Conservation (phyloP, 2,113 vertebrate species). For the Psittacula cyanocephala region DNA sequence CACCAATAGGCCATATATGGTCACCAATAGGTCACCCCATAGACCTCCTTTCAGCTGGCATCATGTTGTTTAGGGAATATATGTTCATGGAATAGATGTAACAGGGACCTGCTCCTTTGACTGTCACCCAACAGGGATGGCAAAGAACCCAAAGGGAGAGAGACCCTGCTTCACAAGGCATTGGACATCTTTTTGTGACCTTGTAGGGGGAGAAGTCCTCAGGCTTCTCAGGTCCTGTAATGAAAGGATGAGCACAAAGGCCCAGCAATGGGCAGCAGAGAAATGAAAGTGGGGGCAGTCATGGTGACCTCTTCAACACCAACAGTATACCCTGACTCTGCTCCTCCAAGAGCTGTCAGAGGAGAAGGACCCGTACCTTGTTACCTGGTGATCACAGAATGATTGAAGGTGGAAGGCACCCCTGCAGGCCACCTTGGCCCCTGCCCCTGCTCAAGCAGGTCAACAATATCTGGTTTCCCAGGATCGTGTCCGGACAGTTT, state of each 20-base stretch:
- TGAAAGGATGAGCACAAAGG: not conserved
- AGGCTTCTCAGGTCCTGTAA: not conserved
- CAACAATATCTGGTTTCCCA: not conserved
- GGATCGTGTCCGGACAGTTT: fast-evolving
- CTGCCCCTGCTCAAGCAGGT: not conserved
- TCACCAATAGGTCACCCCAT: too few species aligned
- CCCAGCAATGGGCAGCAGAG: not conserved
- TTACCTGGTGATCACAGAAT: not conserved
- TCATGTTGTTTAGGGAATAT: not conserved
- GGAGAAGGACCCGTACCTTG: not conserved
- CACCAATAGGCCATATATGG: too few species aligned
- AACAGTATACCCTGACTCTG: not conserved
- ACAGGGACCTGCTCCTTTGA: not conserved
- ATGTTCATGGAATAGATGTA: not conserved
- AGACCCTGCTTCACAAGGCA: not conserved
- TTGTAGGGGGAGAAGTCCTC: not conserved
- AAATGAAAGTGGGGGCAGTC: too few species aligned
- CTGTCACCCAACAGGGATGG: fast-evolving
- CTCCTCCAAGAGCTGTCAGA: not conserved
- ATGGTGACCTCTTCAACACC: not conserved
- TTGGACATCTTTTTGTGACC: not conserved
- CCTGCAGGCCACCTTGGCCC: not conserved
- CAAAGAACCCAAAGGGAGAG: not conserved
- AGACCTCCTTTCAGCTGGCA: not conserved
- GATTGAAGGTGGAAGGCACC: not conserved